A percentile compares a stretch with the other conserved stretches of the same genome.
Evolutionary conservation across 2,888 invertebrate species (phyloP).

Genomic region (Autographa gamma): DNA sequence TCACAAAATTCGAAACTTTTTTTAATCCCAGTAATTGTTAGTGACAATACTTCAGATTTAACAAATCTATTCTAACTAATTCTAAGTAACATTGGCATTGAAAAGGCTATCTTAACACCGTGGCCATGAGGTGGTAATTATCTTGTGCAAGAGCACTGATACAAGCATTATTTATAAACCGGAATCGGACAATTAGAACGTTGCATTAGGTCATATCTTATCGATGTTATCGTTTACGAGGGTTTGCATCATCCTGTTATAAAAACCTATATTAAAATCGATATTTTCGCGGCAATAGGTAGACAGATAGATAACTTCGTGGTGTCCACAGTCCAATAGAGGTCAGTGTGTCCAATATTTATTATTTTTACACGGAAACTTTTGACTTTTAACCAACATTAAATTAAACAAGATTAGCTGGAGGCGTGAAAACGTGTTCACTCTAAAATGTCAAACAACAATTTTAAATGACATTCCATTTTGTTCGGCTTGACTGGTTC

Average conservation of each 20-base stretch:
- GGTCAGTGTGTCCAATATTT: neutral
- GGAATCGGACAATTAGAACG: conserved; percentile 5
- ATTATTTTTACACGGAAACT: neutral
- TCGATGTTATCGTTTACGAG: neutral
- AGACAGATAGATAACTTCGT: neutral
- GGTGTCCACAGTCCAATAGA: neutral
- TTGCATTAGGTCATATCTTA: neutral
- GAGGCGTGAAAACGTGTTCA: neutral
- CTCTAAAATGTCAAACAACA: neutral
- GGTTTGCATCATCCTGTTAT: neutral
- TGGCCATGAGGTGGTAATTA: neutral
- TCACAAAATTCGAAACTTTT: conserved; percentile 16
- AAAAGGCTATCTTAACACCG: neutral
- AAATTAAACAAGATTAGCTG: neutral
- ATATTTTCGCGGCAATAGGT: neutral
- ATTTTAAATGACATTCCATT: neutral
- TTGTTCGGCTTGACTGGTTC: neutral
- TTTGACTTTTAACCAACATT: neutral
- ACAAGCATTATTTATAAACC: conserved; percentile 6
- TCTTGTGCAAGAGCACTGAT: neutral
- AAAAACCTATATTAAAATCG: neutral
- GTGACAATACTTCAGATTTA: conserved; percentile 20
- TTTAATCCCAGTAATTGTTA: conserved; percentile 6
- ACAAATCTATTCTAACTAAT: neutral
- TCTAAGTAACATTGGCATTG: conserved; percentile 5